Evolutionary conservation across 2,797 vertebrate genomes (phyloP), one percentile per base, ranked within the genome.

Genomic region (Selene dorsalis): DNA sequence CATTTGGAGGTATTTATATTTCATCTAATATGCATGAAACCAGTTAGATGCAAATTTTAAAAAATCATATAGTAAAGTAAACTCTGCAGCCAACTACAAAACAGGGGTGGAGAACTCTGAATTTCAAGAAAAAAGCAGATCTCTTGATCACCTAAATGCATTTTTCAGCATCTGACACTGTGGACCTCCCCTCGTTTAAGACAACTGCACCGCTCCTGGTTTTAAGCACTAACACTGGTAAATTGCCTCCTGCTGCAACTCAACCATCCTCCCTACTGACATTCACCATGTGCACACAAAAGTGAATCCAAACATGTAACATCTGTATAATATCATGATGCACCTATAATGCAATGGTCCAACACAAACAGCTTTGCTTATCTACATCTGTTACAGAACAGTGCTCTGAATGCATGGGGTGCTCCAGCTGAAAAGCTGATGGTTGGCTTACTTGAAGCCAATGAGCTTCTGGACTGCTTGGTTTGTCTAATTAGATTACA

Each of bases 401-500:
- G 12, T 35, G 39, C 56, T 64, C 65, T 80, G 66, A 73, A 57
- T 7, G 35, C 47, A 22, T 1, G 2, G 43, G 8, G 20, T 13
- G 6, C 61, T 73, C 57, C 30, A 12, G 24, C 65, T 39, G 57
- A 71, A 67, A 35, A 22, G 20, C 59, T 61, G 28, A 67, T 24
- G 68, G 57, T 59, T 60, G 57, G 58, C 18, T 64, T 28, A 56
- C 28, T 41, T 28, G 38, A 48, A 63, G 71, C 41, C 79, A 43
- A 0, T 48, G 59, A 79, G 62, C 47, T 63, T 82, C 43, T 71
- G 48, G 43, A 60, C 62, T 22, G 43, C 71, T 84, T 47, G 55
- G 30, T 69, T 67, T 55, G 41, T 77, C 55, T 77, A 75, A 82
- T 71, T 60, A 53, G 47, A 87, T 89, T 56, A 80, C 67, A 75